phyloP scores from a whole-genome alignment of 2,888 invertebrate genomes.

The Hydriomena furcata region DNA sequence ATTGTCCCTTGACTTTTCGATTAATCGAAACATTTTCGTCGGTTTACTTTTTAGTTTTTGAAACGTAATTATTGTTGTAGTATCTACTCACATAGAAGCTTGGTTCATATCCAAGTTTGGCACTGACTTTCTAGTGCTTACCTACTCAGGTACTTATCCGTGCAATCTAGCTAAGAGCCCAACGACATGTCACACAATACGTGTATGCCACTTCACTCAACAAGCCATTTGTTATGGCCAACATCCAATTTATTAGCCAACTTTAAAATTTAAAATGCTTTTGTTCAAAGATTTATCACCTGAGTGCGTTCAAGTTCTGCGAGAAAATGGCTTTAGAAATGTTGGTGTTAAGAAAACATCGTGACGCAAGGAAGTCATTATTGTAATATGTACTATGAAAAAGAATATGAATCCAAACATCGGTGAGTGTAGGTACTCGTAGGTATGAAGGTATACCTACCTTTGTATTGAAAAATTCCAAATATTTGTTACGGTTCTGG shows the following conservation, averaged over 20 bases:
- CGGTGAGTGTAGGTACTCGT: no score
- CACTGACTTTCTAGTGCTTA: conserved; percentile 1
- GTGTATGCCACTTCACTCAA: conserved; percentile 36
- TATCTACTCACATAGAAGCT: no score
- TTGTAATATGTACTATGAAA: no score
- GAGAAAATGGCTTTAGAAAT: background rate
- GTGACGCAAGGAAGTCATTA: no score
- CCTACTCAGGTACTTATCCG: conserved; percentile 9
- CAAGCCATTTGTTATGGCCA: conserved; percentile 42
- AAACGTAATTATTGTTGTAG: no score
- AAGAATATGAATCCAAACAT: no score
- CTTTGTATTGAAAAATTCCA: no score
- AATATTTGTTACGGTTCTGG: no score
- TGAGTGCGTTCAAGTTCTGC: conserved; percentile 12
- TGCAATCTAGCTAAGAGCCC: conserved; percentile 49
- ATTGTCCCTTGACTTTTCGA: no score
- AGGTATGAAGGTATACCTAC: no score
- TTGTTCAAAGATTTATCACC: conserved; percentile 31
- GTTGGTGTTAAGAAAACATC: background rate
- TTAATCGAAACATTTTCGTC: no score
- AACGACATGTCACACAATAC: conserved; percentile 38
- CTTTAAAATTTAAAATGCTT: conserved; percentile 31
- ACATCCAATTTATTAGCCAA: conserved; percentile 32
- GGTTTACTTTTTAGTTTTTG: no score
- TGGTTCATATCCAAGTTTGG: background rate